phyloP scores from a whole-genome alignment of 2,797 vertebrate species.

The Acipenser oxyrinchus region DNA sequence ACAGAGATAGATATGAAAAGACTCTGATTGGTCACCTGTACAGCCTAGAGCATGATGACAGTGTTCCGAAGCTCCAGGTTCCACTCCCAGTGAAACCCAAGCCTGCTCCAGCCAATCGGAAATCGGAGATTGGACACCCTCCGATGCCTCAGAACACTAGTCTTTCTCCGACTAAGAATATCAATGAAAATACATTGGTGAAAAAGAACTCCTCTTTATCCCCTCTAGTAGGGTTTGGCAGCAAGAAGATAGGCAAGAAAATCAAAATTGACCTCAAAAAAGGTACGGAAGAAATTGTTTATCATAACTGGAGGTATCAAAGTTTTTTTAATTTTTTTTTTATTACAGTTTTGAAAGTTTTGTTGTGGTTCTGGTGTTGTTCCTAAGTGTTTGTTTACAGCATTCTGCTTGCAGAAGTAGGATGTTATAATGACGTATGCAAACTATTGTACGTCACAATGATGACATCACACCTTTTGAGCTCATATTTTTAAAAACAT shows the following conservation, averaged over 20 bases:
- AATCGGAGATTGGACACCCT: constrained; percentile 18
- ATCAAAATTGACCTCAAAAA: constrained; percentile 89
- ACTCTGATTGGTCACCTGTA: constrained; percentile 72
- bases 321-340: too few species aligned
- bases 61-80: constrained; percentile 53
- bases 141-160: neutral
- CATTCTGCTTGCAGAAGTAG: too few species aligned
- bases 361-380: constrained; percentile 5
- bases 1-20: constrained; percentile 80
- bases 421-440: too few species aligned
- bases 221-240: constrained; percentile 65
- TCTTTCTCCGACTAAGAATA: constrained; percentile 31
- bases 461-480: too few species aligned
- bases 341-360: neutral
- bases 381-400: neutral
- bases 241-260: constrained; percentile 74
- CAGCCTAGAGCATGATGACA: constrained; percentile 49
- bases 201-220: constrained; percentile 67
- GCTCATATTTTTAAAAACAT: too few species aligned
- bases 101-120: constrained; percentile 37
- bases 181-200: constrained; percentile 48
- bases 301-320: too few species aligned
- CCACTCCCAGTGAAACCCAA: constrained; percentile 66
- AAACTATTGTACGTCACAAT: too few species aligned
- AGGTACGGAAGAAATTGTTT: constrained; percentile 55